Percentiles rank a stretch among this genome's conserved stretches.
These are phyloP conservation scores for Dynastes tityus DNA, from an alignment of 2,888 invertebrate genomes.

Conservation along the genomic window DNA sequence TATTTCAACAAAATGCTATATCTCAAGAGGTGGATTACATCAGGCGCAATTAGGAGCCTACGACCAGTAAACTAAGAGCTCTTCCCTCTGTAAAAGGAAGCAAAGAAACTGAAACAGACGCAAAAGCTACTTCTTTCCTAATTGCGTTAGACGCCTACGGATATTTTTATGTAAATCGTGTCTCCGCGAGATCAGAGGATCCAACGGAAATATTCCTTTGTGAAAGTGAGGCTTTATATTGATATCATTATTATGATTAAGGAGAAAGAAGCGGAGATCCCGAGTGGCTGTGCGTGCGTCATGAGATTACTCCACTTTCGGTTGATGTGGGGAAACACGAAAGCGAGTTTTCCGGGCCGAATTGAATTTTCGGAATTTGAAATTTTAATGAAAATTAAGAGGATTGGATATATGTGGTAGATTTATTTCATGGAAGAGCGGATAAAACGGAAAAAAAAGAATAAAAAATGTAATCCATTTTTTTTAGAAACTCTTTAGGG, in stretches of 20 bases:
- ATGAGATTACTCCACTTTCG: background rate
- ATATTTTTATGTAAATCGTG: constrained; percentile 29
- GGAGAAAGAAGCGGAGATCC: background rate
- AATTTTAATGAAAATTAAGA: background rate
- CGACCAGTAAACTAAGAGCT: background rate
- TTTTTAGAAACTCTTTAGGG: too few species aligned
- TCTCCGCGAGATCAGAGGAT: constrained; percentile 6
- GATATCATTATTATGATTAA: constrained; percentile 12
- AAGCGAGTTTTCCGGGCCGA: background rate
- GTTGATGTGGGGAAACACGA: background rate
- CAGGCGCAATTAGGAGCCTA: background rate
- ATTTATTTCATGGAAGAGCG: background rate
- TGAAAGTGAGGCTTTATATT: constrained; percentile 5
- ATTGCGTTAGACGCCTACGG: constrained; percentile 33
- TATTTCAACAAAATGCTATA: background rate
- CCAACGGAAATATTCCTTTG: background rate
- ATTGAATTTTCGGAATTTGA: background rate
- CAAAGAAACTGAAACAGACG: background rate
- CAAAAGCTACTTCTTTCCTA: constrained; percentile 10
- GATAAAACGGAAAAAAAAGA: too few species aligned
- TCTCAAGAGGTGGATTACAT: background rate
- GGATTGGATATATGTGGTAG: background rate
- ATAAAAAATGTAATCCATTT: too few species aligned
- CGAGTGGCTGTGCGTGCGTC: background rate
- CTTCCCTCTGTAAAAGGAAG: background rate